phyloP scores from a whole-genome alignment of 2,797 vertebrate genomes.

The Microchirus variegatus region DNA sequence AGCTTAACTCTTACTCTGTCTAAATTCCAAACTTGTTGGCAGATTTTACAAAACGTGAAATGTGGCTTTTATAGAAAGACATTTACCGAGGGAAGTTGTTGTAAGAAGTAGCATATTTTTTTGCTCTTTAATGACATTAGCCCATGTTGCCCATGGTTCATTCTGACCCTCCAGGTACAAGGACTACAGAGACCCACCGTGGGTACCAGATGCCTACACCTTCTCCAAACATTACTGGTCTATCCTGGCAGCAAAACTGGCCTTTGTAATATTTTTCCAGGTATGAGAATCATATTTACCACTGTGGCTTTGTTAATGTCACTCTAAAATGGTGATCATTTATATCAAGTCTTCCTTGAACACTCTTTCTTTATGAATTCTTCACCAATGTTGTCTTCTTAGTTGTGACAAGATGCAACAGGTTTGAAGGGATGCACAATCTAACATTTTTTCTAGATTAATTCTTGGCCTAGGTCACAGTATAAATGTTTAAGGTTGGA shows the following conservation, averaged over 20 bases:
- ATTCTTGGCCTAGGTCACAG: too few species aligned
- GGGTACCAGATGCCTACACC: conserved; percentile 89
- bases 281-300: conserved; percentile 66
- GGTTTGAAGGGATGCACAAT: too few species aligned
- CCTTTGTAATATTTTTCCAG: conserved; percentile 98
- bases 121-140: neutral
- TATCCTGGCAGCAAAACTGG: conserved; percentile 91
- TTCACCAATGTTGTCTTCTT: too few species aligned
- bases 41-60: too few species aligned
- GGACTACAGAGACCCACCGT: conserved; percentile 96
- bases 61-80: conserved; percentile 12
- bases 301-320: neutral
- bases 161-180: conserved; percentile 86
- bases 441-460: too few species aligned
- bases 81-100: conserved; percentile 15
- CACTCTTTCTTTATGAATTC: too few species aligned
- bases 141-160: neutral
- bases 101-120: neutral
- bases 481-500: too few species aligned
- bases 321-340: neutral
- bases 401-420: too few species aligned
- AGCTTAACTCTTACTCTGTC: too few species aligned
- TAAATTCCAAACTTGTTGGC: too few species aligned
- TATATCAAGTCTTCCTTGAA: too few species aligned
- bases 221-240: conserved; percentile 98